These are phyloP conservation scores for Epinephelus fuscoguttatus DNA, from an alignment of 2,113 vertebrate genomes.

Conservation along the genomic window DNA sequence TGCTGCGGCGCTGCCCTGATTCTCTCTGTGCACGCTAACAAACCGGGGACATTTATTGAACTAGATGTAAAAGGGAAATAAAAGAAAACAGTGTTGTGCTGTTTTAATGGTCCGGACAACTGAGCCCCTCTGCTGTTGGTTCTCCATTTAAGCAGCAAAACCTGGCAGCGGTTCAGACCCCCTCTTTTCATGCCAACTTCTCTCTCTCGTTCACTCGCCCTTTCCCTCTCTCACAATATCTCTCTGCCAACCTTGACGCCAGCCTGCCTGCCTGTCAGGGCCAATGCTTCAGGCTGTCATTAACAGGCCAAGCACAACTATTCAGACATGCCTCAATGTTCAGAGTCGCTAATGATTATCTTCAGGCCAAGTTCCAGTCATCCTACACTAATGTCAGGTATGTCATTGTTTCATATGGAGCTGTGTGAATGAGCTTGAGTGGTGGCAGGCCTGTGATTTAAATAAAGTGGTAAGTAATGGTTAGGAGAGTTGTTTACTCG, in stretches of 20 bases:
- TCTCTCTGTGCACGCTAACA: conserved; percentile 39
- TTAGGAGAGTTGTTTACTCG: background rate
- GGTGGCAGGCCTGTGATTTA: background rate
- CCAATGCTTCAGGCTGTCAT: conserved; percentile 52
- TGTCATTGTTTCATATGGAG: conserved; percentile 16
- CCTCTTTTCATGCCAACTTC: conserved; percentile 63
- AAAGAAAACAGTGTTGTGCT: conserved; percentile 53
- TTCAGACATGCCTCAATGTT: conserved; percentile 34
- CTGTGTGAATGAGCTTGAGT: background rate
- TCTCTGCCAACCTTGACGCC: conserved; percentile 65
- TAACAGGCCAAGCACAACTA: conserved; percentile 37
- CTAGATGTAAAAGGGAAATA: conserved; percentile 65
- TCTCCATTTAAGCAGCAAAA: conserved; percentile 58
- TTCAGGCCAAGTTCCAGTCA: conserved; percentile 22
- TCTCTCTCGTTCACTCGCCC: conserved; percentile 27
- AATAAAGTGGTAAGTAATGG: background rate
- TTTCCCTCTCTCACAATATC: conserved; percentile 27
- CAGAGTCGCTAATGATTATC: conserved; percentile 33
- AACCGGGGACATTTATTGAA: conserved; percentile 64
- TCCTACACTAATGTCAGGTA: background rate
- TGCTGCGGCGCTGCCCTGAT: conserved; percentile 24
- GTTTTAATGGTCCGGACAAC: conserved; percentile 45
- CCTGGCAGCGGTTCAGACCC: conserved; percentile 55
- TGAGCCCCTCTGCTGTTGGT: conserved; percentile 49
- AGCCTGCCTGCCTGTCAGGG: conserved; percentile 50